These are phyloP conservation scores for Pemphigus obesinymphae DNA, from an alignment of 1,140 invertebrate species.

Conservation along the genomic window DNA sequence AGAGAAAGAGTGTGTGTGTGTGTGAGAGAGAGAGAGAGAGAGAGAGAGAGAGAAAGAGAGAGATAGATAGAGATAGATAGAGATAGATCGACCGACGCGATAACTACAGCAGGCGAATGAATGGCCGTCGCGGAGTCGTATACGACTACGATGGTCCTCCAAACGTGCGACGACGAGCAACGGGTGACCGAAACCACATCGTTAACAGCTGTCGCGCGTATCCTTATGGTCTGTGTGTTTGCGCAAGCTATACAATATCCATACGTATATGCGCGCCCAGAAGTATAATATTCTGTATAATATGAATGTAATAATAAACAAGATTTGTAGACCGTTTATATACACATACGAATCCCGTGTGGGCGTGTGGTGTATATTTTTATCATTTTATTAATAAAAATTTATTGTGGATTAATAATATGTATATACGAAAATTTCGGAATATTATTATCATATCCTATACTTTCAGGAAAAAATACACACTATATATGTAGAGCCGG, in stretches of 20 bases:
- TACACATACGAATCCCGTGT: background rate
- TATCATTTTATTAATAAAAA: background rate
- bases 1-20: background rate
- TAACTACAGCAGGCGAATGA: background rate
- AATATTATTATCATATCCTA: background rate
- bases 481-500: no score
- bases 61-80: constrained; percentile 3
- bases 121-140: background rate
- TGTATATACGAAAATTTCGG: background rate
- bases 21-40: background rate
- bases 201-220: background rate
- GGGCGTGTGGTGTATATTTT: background rate
- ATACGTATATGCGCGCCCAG: background rate
- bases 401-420: no score
- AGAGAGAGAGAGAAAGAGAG: constrained; percentile 20
- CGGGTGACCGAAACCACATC: background rate
- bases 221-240: background rate
- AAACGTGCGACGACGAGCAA: background rate
- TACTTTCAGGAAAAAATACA: no score
- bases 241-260: no score
- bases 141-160: background rate
- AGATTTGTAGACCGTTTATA: background rate
- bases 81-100: background rate
- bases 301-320: background rate
- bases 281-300: background rate